Evolutionary conservation across 2,888 invertebrate genomes (phyloP).

Genomic region (Xanthostigma xanthostigma): DNA sequence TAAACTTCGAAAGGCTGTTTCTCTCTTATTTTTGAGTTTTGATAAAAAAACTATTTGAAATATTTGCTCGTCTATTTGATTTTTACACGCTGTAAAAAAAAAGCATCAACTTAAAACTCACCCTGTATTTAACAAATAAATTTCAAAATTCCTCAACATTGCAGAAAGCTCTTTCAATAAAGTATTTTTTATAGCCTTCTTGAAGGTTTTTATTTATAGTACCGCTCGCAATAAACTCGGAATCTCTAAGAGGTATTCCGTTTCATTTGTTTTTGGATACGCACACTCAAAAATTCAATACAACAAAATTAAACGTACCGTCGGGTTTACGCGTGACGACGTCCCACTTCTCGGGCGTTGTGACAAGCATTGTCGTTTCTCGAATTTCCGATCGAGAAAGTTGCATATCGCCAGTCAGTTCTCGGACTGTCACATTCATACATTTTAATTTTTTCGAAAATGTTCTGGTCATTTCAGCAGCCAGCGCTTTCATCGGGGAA

Average conservation of each 20-base stretch:
- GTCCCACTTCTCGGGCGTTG: constrained; percentile 99
- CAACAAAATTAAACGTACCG: constrained; percentile 28
- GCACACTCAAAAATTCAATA: too few relatives aligned
- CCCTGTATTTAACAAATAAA: too few relatives aligned
- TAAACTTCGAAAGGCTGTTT: too few relatives aligned
- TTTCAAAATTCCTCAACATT: too few relatives aligned
- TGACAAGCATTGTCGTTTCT: constrained; percentile 94
- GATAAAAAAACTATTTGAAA: too few relatives aligned
- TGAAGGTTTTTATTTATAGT: too few relatives aligned
- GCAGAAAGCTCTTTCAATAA: too few relatives aligned
- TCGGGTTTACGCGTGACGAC: constrained; percentile 93
- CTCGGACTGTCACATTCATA: constrained; percentile 69
- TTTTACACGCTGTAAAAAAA: too few relatives aligned
- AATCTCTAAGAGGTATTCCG: not conserved
- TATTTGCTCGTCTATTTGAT: too few relatives aligned
- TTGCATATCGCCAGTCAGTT: constrained; percentile 97
- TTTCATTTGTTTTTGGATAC: not conserved
- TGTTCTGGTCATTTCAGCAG: constrained; percentile 94
- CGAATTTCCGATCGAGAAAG: constrained; percentile 85
- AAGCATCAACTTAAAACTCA: too few relatives aligned
- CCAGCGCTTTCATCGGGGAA: constrained; percentile 98
- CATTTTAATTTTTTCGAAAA: constrained; percentile 69
- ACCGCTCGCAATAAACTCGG: not conserved
- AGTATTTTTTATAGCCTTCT: too few relatives aligned
- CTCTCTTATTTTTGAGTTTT: too few relatives aligned